Base-by-base conservation (phyloP, 30 jellyfish, hydroid and myxozoan genomes). In the Cassiopea andromeda region DNA sequence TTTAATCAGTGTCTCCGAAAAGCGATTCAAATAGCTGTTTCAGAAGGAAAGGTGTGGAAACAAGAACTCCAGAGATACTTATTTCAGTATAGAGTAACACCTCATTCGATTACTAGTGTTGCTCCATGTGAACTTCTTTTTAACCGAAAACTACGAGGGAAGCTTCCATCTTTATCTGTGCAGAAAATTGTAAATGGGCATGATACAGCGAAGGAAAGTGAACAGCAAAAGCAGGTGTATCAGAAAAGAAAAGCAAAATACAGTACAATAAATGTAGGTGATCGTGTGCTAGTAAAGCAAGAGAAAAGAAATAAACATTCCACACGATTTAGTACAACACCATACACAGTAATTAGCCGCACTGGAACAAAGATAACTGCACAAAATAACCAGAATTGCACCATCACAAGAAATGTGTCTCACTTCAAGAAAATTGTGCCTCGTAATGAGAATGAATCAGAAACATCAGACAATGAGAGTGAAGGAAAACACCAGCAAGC, bases 41-140 rank as follows among this genome's bases (percentile, higher is more conserved):
- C 58, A 3, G 92, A 70, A 70, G 92, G 92, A 45, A 84, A 84
- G 78, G 78, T 71, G 2, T 73, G 87, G 92, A 84, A 44, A 49
- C 86, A 69, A 47, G 92, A 84, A 84, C 60, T 84, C 7, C 17
- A 84, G 18, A 46, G 92, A 10, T 84, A 67, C 47, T 57, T 70
- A 45, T n/a, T 84, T 13, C 87, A 69, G 66, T 84, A 84, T 71
- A 87, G 92, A 17, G 38, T 86, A 48, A 84, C 87, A 12, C 86
- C 93, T 9, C 93, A 85, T 19, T 19, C 69, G 18, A 73, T 77
- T 3, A 85, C 87, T 1, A 73, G 75, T 15, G 64, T 50, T 50
- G 64, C 64, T 50, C 64, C 64, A 50, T n/a, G n/a, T n/a, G n/a
- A n/a, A n/a, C n/a, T n/a, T n/a, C n/a, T n/a, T n/a, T n/a, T n/a